Conservation (phyloP, 2,113 vertebrate species). For the Brienomyrus brachyistius region DNA sequence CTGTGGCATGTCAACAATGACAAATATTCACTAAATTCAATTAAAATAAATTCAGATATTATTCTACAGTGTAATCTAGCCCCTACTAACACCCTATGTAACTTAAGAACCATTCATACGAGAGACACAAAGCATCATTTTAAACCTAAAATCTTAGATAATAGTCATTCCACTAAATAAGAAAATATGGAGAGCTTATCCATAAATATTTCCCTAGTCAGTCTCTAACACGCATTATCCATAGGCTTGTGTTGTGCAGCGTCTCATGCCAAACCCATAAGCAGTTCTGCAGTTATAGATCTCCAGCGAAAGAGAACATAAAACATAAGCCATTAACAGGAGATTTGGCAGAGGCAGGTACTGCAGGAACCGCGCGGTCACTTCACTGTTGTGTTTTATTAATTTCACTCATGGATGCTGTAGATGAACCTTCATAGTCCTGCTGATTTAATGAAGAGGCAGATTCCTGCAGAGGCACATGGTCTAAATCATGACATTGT, state of each 20-base stretch:
- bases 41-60: neutral
- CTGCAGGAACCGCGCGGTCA: neutral
- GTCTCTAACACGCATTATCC: neutral
- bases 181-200: neutral
- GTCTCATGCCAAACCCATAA: neutral
- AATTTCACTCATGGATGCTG: neutral
- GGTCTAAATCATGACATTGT: conserved; percentile 40
- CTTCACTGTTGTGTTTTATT: neutral
- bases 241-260: neutral
- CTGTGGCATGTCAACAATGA: too few species aligned
- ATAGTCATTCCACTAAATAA: neutral
- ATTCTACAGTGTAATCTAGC: neutral
- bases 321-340: neutral
- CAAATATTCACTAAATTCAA: too few species aligned
- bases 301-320: neutral
- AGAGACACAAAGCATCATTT: neutral
- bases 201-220: neutral
- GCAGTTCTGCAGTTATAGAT: neutral
- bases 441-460: conserved; percentile 29
- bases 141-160: neutral
- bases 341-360: neutral
- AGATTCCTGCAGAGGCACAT: conserved; percentile 24
- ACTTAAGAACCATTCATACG: neutral
- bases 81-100: neutral
- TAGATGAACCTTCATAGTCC: neutral